A percentile compares a stretch with the other conserved stretches of the same genome.
These are phyloP conservation scores for Nansenia antarctica DNA, from an alignment of 2,113 vertebrate species.

Conservation along the genomic window DNA sequence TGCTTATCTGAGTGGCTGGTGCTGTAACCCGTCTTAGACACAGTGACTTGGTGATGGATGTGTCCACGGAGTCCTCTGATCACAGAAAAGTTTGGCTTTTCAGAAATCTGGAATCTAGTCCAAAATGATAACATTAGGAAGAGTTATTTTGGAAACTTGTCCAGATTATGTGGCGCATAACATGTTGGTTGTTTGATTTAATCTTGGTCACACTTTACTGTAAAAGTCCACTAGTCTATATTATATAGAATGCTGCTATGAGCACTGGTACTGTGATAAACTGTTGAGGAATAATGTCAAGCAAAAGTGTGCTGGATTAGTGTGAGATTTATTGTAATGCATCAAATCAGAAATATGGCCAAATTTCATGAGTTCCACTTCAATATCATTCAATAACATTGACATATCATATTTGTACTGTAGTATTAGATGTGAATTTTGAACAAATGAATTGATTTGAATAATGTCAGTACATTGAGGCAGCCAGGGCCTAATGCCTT, in stretches of 20 bases:
- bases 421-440: constrained; percentile 2
- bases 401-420: constrained; percentile 9
- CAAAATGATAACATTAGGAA: not conserved
- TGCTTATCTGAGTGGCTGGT: not conserved
- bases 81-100: not conserved
- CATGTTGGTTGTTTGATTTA: not conserved
- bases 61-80: too few species aligned
- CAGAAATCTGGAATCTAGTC: not conserved
- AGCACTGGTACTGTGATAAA: constrained; percentile 21
- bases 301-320: constrained; percentile 12
- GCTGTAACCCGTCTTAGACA: not conserved
- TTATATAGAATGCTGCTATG: constrained; percentile 50
- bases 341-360: not conserved
- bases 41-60: not conserved
- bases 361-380: not conserved
- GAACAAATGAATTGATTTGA: not conserved
- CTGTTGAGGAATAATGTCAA: not conserved
- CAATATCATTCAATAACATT: too few species aligned
- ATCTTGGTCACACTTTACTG: constrained; percentile 3
- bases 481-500: constrained; percentile 43
- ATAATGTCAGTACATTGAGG: not conserved
- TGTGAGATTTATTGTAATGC: constrained; percentile 12
- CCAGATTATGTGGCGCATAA: not conserved
- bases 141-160: not conserved
- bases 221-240: constrained; percentile 14